phyloP scores from a whole-genome alignment of 1,140 invertebrate species.

The Apis dorsata region DNA sequence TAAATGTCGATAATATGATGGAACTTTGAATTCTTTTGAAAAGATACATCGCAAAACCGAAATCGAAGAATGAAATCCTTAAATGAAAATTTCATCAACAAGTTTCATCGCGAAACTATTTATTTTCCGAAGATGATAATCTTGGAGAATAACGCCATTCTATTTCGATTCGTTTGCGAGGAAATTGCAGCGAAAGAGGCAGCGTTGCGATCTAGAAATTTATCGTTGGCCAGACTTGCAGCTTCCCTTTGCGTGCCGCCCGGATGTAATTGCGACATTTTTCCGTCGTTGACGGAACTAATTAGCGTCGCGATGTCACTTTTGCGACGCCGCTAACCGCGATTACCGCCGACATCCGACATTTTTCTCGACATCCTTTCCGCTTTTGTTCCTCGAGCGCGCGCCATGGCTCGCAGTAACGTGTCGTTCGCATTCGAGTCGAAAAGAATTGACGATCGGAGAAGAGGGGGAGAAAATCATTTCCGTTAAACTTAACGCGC shows the following conservation, averaged over 20 bases:
- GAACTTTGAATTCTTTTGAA: too few relatives aligned
- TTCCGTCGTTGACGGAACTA: conserved; percentile 32
- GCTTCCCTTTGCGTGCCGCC: background rate
- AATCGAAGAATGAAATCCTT: background rate
- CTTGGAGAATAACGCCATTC: background rate
- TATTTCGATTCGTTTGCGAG: background rate
- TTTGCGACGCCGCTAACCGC: background rate
- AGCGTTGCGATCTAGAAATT: background rate
- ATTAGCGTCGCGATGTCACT: conserved; percentile 29
- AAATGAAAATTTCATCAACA: background rate
- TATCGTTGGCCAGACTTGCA: background rate
- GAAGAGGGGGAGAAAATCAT: too few relatives aligned
- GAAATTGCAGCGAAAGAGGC: background rate
- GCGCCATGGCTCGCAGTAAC: too few relatives aligned
- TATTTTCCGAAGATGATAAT: too few relatives aligned
- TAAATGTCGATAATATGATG: too few relatives aligned
- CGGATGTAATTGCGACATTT: conserved; percentile 40
- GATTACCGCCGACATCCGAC: conserved; percentile 17
- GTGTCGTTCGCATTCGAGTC: background rate
- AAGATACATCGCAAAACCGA: too few relatives aligned
- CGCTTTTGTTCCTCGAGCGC: conserved; percentile 9
- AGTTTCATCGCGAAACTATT: too few relatives aligned
- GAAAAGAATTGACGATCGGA: too few relatives aligned
- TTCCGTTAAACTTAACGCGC: too few relatives aligned
- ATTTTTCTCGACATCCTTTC: conserved; percentile 1